Conservation (phyloP, 1,140 invertebrate species). For the Drosophila murphyi region DNA sequence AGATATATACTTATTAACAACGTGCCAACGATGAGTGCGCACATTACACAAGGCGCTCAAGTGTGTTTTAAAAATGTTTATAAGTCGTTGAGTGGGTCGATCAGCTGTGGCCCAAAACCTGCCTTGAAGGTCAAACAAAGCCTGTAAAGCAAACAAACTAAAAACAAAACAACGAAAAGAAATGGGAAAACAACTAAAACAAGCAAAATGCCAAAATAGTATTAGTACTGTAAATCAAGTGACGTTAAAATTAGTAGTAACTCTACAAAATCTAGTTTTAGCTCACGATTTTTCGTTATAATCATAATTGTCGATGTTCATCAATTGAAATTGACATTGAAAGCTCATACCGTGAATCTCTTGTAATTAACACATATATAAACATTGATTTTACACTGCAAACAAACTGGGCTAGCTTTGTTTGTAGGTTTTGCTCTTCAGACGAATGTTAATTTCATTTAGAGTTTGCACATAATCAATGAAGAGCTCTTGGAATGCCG, state of each 20-base stretch:
- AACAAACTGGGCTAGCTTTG: slow-evolving; percentile 12
- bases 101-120: slow-evolving; percentile 37
- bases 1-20: slow-evolving; percentile 38
- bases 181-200: slow-evolving; percentile 4
- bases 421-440: neutral
- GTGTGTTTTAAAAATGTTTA: slow-evolving; percentile 60
- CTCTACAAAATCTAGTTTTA: slow-evolving; percentile 8
- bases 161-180: slow-evolving; percentile 16
- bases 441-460: slow-evolving; percentile 22
- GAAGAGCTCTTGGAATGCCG: slow-evolving; percentile 7
- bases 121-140: slow-evolving; percentile 46
- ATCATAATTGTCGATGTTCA: slow-evolving; percentile 22
- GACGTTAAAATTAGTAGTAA: neutral
- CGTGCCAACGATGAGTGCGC: slow-evolving; percentile 76
- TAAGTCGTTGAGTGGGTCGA: slow-evolving; percentile 48
- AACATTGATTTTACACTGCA: slow-evolving; percentile 22
- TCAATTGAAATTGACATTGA: slow-evolving; percentile 50
- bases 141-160: slow-evolving; percentile 21
- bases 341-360: slow-evolving; percentile 9
- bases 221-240: slow-evolving; percentile 2
- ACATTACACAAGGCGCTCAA: slow-evolving; percentile 71
- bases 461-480: slow-evolving; percentile 21
- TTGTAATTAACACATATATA: slow-evolving; percentile 38
- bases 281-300: slow-evolving; percentile 18
- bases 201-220: slow-evolving; percentile 22